Conservation (phyloP, 2,797 vertebrate genomes). For the Anguilla obscura region DNA sequence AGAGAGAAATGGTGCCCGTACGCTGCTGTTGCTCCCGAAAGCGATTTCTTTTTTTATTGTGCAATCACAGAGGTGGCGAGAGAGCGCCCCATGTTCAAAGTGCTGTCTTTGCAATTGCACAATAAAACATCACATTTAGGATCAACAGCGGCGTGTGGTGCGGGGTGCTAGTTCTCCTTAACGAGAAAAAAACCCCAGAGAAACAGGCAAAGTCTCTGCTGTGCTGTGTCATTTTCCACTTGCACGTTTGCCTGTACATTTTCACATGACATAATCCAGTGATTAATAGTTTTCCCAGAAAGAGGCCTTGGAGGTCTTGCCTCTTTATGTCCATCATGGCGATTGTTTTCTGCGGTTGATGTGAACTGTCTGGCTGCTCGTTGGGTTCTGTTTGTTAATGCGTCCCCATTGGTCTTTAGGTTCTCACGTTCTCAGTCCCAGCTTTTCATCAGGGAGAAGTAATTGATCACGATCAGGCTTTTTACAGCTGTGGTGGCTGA, state of each 20-base stretch:
- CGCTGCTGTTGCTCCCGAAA: neutral
- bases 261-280: neutral
- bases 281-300: neutral
- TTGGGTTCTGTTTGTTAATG: conserved; percentile 2
- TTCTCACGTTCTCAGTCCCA: conserved; percentile 27
- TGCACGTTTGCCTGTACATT: neutral
- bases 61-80: neutral
- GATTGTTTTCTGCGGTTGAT: neutral
- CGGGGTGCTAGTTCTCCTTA: neutral
- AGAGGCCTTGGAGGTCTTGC: neutral
- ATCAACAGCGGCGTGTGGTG: neutral
- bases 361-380: neutral
- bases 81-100: neutral
- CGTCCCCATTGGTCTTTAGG: neutral
- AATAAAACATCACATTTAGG: neutral
- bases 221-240: neutral
- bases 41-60: neutral
- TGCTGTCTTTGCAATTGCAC: neutral
- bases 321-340: neutral
- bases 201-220: neutral
- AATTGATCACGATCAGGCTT: conserved; percentile 33
- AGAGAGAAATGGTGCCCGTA: neutral
- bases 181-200: neutral
- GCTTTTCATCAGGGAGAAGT: conserved; percentile 32
- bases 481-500: conserved; percentile 21